Percentiles rank a stretch among this genome's conserved stretches.
Evolutionary conservation across 2,888 invertebrate species (phyloP).

Genomic region (Corythucha ciliata): DNA sequence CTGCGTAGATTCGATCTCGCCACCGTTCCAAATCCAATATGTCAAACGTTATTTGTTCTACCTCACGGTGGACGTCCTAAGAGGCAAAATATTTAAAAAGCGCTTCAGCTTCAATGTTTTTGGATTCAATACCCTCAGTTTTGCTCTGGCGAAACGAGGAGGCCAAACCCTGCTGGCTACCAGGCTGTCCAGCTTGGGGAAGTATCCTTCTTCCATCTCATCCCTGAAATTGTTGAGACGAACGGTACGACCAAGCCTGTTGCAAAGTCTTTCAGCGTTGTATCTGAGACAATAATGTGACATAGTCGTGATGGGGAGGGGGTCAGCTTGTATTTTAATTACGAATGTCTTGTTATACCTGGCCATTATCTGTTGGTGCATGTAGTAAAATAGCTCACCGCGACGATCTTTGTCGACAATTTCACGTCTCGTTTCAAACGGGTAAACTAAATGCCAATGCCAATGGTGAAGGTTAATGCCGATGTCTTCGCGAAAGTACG

Average conservation of each 20-base stretch:
- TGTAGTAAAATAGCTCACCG: conserved; percentile 71
- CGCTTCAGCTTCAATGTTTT: no score
- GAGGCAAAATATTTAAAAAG: conserved; percentile 36
- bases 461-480: conserved; percentile 82
- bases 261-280: conserved; percentile 65
- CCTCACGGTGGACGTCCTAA: conserved; percentile 55
- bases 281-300: conserved; percentile 47
- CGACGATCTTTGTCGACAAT: conserved; percentile 66
- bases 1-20: conserved; percentile 62
- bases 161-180: conserved; percentile 68
- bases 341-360: conserved; percentile 42
- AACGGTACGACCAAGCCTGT: conserved; percentile 53
- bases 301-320: background rate
- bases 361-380: conserved; percentile 63
- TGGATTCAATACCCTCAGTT: conserved; percentile 24
- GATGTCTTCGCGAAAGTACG: conserved; percentile 77
- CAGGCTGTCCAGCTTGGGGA: conserved; percentile 70
- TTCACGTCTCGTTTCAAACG: conserved; percentile 54
- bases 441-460: conserved; percentile 87
- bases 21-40: conserved; percentile 62
- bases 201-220: conserved; percentile 69
- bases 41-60: conserved; percentile 57
- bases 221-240: conserved; percentile 56
- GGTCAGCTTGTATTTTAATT: background rate
- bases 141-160: conserved; percentile 44